Evolutionary conservation across 2,113 vertebrate species (phyloP), one percentile per base, ranked within the genome.

Genomic region (Indicator maculatus): DNA sequence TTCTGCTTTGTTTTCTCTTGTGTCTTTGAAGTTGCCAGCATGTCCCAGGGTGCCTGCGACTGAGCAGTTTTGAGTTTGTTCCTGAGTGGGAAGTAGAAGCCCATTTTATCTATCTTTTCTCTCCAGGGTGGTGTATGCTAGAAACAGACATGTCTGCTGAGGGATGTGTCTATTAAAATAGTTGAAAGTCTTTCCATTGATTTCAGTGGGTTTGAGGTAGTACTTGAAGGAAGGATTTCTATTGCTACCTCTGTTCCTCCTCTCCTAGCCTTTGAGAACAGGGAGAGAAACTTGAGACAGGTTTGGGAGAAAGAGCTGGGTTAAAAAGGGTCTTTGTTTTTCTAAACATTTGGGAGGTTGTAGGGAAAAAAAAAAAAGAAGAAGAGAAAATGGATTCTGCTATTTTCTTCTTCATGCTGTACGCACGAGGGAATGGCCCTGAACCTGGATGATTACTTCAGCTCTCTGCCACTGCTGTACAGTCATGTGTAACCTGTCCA

Each of bases 381-480:
- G 3, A 14, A 9, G 11, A 36, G 36, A 36, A 36, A 36, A 36
- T 41, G n/a, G 53, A 36, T 60, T 85, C 20, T 84, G 13, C 12
- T 71, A 1, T 75, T 91, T 86, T 77, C 6, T 76, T 67, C 53
- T 64, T 45, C 39, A 14, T 80, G 58, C 33, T n/a, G 5, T 85
- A 31, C 13, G 10, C 12, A 26, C 9, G 19, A 63, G 8, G 31
- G 18, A 52, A 74, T 2, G 6, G 20, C 45, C 8, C 26, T 88
- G 75, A 52, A 44, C 31, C 10, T 18, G 12, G 47, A 28, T 50
- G 55, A 70, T 64, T 64, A 58, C 72, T 55, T 78, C 47, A 20
- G 18, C 36, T 80, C 39, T 73, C 28, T 72, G 26, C 26, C 21
- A 5, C 50, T 53, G 5, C n/a, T 0, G 0, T 17, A 50, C 24